These are phyloP conservation scores for Cirrhinus mrigala DNA, from an alignment of 2,797 vertebrate genomes.

Conservation along the genomic window DNA sequence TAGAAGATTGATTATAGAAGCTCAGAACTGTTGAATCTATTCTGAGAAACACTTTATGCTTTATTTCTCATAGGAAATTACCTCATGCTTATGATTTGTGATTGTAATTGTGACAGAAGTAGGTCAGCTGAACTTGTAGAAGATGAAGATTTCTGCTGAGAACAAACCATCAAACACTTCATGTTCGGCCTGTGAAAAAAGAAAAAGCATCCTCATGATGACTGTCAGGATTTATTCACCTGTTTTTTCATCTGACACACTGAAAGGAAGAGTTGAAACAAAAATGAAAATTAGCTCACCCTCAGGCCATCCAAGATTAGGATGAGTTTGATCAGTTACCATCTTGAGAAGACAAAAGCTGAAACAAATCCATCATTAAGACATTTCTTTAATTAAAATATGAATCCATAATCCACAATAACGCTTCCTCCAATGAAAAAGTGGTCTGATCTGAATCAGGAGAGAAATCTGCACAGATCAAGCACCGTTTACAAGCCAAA, in stretches of 20 bases:
- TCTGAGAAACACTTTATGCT: neutral
- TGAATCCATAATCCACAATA: too few species aligned
- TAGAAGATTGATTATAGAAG: neutral
- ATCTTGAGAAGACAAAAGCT: too few species aligned
- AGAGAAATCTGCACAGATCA: too few species aligned
- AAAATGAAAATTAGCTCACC: neutral
- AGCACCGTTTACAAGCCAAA: too few species aligned
- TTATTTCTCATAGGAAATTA: neutral
- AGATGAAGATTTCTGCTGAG: neutral
- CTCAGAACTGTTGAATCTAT: neutral
- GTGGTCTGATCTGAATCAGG: too few species aligned
- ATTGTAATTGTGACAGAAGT: neutral
- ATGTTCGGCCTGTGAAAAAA: neutral
- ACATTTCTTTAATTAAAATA: too few species aligned
- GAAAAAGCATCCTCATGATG: neutral
- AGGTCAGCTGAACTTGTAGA: neutral
- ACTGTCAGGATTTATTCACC: neutral
- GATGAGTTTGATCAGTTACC: neutral
- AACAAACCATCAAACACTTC: neutral
- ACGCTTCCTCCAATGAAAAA: too few species aligned
- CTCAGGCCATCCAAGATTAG: neutral
- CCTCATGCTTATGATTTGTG: neutral
- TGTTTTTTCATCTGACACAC: too few species aligned
- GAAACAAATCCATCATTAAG: too few species aligned
- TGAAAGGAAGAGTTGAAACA: neutral